Evolutionary conservation across 2,797 vertebrate species (phyloP), one percentile per base, ranked within the genome.

Genomic region (Dicrostonyx torquatus): DNA sequence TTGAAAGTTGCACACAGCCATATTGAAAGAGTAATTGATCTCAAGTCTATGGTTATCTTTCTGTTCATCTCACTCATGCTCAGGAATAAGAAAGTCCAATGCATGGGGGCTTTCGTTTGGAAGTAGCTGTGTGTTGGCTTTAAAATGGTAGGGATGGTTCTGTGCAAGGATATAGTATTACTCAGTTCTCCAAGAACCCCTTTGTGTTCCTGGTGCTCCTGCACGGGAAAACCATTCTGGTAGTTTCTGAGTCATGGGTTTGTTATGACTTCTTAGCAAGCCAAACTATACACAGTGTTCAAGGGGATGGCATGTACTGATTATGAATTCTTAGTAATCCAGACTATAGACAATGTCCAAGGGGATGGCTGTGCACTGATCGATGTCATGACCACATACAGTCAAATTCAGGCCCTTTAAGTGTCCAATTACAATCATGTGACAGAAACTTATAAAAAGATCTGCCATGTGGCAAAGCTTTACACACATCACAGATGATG

Each of bases 51-150:
- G 83, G 80, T 45, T 96, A 86, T 96, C 95, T 96, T 83, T 76
- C 97, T 96, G 93, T 89, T 95, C 95, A 93, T 95, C 96, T 96
- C 88, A 96, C 95, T 75, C 91, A 84, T 91, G 64, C 72, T 50
- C 91, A 89, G 93, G 80, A 97, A 95, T 93, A 93, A 97, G 93
- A 96, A 97, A 89, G 50, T 83, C 87, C 79, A 43, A 89, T 93
- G 86, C 95, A 96, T 77, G 85, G 68, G 93, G 90, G 83, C 92
- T 97, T 97, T 96, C 96, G 96, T 97, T 97, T 96, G 96, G 93
- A 96, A 96, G 94, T 91, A 90, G 93, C 95, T 88, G 62, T 95
- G 29, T 91, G 87, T 82, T 79, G 60, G 85, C 85, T 95, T 85
- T 95, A 88, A 91, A 95, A 88, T 94, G 68, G 85, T 96, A 87